Evolutionary conservation across 2,888 invertebrate genomes (phyloP), one percentile per base, ranked within the genome.

Genomic region (Heliothis peltigera): DNA sequence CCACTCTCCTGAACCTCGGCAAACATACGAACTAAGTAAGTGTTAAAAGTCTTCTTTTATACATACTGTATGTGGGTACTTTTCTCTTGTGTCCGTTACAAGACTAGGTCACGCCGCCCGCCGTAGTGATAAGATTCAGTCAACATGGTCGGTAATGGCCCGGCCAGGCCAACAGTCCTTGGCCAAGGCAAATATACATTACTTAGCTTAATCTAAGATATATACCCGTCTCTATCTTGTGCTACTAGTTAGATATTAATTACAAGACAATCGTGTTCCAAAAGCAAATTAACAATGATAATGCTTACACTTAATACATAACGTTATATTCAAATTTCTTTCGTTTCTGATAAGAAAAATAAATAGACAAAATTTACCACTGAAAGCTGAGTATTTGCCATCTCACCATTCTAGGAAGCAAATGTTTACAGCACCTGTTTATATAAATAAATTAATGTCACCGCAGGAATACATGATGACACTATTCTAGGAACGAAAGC

Each of bases 1-100:
- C 75, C 60, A 66, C 74, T 66, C 60, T 52, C 64, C 59, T 52
- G 59, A 73, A 48, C 63, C 57, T 65, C 55, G 32, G 43, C 63
- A 59, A 63, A 64, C 64, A 74, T 49, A 67, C 53, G 17, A 44
- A 60, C 15, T 28, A 44, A 63, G 52, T 54, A 54, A 55, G 46
- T 59, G 18, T 22, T 55, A 39, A 28, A 46, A 39, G 28, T 47
- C 46, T 52, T 51, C 42, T 18, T 70, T 72, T 47, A 32, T 32
- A 32, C 32, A 32, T 52, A 32, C 39, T 15, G 63, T 28, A 44
- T 70, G 63, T 54, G 28, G 18, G 35, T 39, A 70, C 35, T 39
- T 62, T 52, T 28, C 18, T 69, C 18, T 46, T 21, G 46, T 46
- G 15, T 46, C 12, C 21, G 46, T 49, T 51, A 12, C n/a, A 28